A percentile compares a stretch with the other conserved stretches of the same genome.
Conservation (phyloP, 2,888 invertebrate genomes). For the Apodemia zela region DNA sequence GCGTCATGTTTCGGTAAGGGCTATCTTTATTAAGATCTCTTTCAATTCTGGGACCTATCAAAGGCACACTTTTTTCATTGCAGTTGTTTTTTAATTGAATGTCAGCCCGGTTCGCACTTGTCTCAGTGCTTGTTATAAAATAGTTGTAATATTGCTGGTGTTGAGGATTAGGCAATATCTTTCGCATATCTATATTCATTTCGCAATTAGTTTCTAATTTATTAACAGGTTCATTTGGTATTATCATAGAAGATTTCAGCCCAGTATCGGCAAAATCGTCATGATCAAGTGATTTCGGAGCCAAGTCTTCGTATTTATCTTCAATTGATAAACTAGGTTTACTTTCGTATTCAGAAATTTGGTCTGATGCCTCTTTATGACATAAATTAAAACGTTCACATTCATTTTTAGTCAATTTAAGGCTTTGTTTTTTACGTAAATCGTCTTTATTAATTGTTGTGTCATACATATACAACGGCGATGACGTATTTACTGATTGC, state of each 20-base stretch:
- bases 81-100: conserved; percentile 16
- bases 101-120: conserved; percentile 19
- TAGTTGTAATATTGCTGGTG: neutral
- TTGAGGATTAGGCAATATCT: conserved; percentile 33
- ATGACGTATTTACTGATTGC: no score
- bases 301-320: conserved; percentile 52
- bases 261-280: conserved; percentile 42
- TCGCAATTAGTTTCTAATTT: conserved; percentile 36
- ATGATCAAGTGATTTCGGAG: conserved; percentile 66
- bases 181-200: conserved; percentile 64
- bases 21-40: conserved; percentile 44
- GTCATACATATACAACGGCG: conserved; percentile 36
- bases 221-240: conserved; percentile 62
- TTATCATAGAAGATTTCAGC: conserved; percentile 55
- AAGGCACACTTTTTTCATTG: conserved; percentile 19
- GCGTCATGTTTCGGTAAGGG: conserved; percentile 30
- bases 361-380: conserved; percentile 47
- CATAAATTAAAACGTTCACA: conserved; percentile 68
- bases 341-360: conserved; percentile 54
- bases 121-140: neutral
- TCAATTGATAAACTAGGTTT: conserved; percentile 35
- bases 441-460: conserved; percentile 42
- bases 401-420: conserved; percentile 72
- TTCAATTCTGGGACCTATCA: conserved; percentile 51
- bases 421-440: conserved; percentile 52